Conservation (phyloP, 2,797 vertebrate genomes). For the Gymnothorax reevesii region DNA sequence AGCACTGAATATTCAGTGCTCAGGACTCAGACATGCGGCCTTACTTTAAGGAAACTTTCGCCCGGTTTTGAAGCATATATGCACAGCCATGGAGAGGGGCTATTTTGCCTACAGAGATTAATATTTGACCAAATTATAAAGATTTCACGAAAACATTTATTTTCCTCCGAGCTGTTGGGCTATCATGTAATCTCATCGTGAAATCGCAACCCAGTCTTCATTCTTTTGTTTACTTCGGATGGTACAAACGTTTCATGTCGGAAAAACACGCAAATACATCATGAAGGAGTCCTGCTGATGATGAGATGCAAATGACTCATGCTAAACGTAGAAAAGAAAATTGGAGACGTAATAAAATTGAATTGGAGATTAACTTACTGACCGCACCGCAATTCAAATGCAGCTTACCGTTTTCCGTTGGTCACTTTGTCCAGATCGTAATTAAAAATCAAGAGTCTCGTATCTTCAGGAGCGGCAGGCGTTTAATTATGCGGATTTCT, state of each 20-base stretch:
- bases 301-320: not conserved
- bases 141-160: too few species aligned
- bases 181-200: not conserved
- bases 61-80: too few species aligned
- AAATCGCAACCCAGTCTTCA: too few species aligned
- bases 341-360: not conserved
- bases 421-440: not conserved
- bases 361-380: not conserved
- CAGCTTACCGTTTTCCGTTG: not conserved
- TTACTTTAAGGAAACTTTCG: too few species aligned
- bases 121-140: too few species aligned
- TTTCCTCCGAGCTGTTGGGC: not conserved
- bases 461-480: not conserved
- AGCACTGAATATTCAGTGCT: too few species aligned
- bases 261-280: not conserved
- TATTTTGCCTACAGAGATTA: too few species aligned
- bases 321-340: not conserved
- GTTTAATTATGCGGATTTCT: not conserved
- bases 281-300: not conserved
- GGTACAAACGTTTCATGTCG: not conserved
- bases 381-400: not conserved
- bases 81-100: too few species aligned
- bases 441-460: not conserved
- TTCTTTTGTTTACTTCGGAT: not conserved
- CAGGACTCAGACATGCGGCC: too few species aligned